These are phyloP conservation scores for Hydrochoerus hydrochaeris DNA, from an alignment of 2,113 vertebrate genomes.

Conservation along the genomic window DNA sequence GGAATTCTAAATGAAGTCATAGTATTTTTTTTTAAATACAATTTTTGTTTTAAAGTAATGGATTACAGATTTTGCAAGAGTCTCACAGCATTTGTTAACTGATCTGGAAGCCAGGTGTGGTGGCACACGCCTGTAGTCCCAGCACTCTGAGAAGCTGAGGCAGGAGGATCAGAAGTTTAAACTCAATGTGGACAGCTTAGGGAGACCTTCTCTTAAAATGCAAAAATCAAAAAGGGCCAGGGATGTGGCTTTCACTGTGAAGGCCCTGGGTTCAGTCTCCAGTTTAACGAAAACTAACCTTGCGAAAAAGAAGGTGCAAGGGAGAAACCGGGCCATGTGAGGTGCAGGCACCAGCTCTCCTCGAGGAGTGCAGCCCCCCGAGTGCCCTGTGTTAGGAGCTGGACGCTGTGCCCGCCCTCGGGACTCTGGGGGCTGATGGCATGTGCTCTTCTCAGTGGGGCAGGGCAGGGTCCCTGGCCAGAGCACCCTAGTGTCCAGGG, in stretches of 20 bases:
- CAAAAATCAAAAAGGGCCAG: neutral
- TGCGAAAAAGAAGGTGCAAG: neutral
- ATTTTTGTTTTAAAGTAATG: neutral
- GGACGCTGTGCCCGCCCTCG: too few relatives aligned
- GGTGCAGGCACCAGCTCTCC: neutral
- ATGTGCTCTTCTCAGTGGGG: too few relatives aligned
- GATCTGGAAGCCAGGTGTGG: neutral
- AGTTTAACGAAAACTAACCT: neutral
- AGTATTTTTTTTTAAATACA: neutral
- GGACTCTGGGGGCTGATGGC: too few relatives aligned
- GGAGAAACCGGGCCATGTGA: neutral
- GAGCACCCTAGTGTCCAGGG: too few relatives aligned
- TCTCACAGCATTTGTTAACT: conserved; percentile 27
- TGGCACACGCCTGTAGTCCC: neutral
- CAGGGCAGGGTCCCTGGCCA: too few relatives aligned
- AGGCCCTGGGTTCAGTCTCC: neutral
- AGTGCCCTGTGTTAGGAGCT: too few relatives aligned
- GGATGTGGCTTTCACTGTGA: neutral
- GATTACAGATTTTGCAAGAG: neutral
- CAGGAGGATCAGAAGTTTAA: neutral
- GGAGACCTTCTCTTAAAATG: neutral
- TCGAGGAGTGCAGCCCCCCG: too few relatives aligned
- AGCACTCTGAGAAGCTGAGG: neutral
- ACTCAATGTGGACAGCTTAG: neutral
- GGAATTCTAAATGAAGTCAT: conserved; percentile 14